Conservation (phyloP, 1,140 invertebrate genomes). For the Calephelis virginiensis region DNA sequence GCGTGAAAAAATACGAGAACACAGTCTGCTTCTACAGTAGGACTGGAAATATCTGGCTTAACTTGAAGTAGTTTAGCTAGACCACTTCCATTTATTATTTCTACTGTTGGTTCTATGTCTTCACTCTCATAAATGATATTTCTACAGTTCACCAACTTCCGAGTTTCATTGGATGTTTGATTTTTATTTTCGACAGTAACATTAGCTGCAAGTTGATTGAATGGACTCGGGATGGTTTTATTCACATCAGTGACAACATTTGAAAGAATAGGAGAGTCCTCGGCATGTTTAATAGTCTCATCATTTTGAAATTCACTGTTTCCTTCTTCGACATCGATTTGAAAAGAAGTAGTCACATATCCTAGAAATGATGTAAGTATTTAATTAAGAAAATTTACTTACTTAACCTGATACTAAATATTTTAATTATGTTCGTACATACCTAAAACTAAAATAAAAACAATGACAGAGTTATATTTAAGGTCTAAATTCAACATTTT, state of each 20-base stretch:
- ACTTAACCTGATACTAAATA: neutral
- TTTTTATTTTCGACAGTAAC: slow-evolving; percentile 58
- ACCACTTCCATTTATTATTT: slow-evolving; percentile 67
- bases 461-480: neutral
- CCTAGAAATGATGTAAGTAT: slow-evolving; percentile 35
- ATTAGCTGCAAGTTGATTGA: slow-evolving; percentile 66
- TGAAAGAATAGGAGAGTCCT: slow-evolving; percentile 56
- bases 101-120: slow-evolving; percentile 55
- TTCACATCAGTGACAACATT: slow-evolving; percentile 67
- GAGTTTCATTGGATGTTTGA: slow-evolving; percentile 58
- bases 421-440: neutral
- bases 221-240: slow-evolving; percentile 61
- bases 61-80: slow-evolving; percentile 62
- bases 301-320: slow-evolving; percentile 3
- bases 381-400: neutral
- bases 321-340: slow-evolving; percentile 59
- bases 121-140: slow-evolving; percentile 59
- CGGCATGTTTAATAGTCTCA: slow-evolving; percentile 38
- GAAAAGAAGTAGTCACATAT: slow-evolving; percentile 33
- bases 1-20: slow-evolving; percentile 93
- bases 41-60: slow-evolving; percentile 63
- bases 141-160: slow-evolving; percentile 68
- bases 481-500: neutral
- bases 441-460: neutral
- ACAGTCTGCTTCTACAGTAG: slow-evolving; percentile 81